These are phyloP conservation scores for Nomada ferruginata DNA, from an alignment of 2,888 invertebrate genomes.

Conservation along the genomic window DNA sequence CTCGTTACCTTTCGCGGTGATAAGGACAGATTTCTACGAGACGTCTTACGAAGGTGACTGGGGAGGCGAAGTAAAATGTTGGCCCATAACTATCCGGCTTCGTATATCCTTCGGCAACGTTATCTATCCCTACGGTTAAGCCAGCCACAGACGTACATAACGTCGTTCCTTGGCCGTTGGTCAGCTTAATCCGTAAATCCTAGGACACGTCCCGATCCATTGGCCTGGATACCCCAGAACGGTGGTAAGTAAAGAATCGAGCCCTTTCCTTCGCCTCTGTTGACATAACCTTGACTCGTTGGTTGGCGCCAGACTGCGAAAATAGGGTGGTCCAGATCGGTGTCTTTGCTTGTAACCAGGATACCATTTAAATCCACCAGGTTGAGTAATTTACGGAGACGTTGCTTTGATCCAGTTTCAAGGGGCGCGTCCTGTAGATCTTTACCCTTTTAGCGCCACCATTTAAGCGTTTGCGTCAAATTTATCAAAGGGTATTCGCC, in stretches of 20 bases:
- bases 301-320: slow-evolving; percentile 46
- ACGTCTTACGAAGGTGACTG: no score
- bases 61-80: slow-evolving; percentile 52
- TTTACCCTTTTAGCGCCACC: slow-evolving; percentile 58
- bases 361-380: slow-evolving; percentile 48
- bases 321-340: slow-evolving; percentile 41
- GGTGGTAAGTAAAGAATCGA: slow-evolving; percentile 46
- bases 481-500: slow-evolving; percentile 55
- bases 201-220: slow-evolving; percentile 67
- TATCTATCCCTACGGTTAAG: slow-evolving; percentile 71
- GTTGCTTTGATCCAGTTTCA: slow-evolving; percentile 59
- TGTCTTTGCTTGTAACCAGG: slow-evolving; percentile 24
- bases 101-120: slow-evolving; percentile 63
- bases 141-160: slow-evolving; percentile 65
- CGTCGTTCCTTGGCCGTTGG: slow-evolving; percentile 56
- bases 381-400: slow-evolving; percentile 59
- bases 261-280: slow-evolving; percentile 26
- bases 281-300: slow-evolving; percentile 49
- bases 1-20: background rate
- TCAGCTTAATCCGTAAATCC: slow-evolving; percentile 72
- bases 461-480: slow-evolving; percentile 50
- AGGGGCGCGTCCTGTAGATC: slow-evolving; percentile 44
- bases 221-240: slow-evolving; percentile 60
- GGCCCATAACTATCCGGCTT: slow-evolving; percentile 64
- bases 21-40: background rate